Evolutionary conservation across 2,888 invertebrate genomes (phyloP).

Genomic region (Zele albiditarsus): DNA sequence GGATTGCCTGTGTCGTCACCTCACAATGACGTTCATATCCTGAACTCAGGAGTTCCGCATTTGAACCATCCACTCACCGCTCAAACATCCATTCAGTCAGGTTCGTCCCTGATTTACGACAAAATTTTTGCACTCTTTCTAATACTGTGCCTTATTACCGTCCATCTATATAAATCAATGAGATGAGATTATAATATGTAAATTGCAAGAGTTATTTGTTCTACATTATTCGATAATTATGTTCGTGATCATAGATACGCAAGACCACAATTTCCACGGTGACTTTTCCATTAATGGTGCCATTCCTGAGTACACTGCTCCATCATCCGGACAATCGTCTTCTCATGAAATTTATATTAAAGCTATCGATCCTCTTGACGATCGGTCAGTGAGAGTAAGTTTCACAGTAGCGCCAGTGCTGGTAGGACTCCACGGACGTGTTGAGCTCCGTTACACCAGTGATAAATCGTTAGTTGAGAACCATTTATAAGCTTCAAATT

Average conservation of each 20-base stretch:
- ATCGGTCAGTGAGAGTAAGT: conserved; percentile 85
- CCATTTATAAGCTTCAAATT: neutral
- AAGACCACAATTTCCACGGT: conserved; percentile 61
- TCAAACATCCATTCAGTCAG: conserved; percentile 68
- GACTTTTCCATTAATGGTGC: conserved; percentile 57
- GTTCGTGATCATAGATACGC: conserved; percentile 55
- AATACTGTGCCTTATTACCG: neutral
- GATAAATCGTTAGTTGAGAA: conserved; percentile 79
- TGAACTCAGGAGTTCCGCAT: conserved; percentile 63
- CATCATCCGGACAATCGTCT: conserved; percentile 49
- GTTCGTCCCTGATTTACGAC: conserved; percentile 63
- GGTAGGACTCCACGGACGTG: conserved; percentile 89
- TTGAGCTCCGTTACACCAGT: conserved; percentile 87
- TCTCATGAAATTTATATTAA: conserved; percentile 76
- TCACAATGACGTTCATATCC: conserved; percentile 63
- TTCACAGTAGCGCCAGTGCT: conserved; percentile 88
- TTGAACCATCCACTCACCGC: conserved; percentile 68
- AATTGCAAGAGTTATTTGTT: neutral
- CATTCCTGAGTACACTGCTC: conserved; percentile 53
- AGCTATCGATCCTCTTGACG: conserved; percentile 83
- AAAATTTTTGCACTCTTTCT: conserved; percentile 4
- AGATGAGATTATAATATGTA: neutral
- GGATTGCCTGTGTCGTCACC: conserved; percentile 54
- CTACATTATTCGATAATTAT: neutral
- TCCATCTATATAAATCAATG: neutral